A percentile compares a stretch with the other conserved stretches of the same genome.
Conservation (phyloP, 2,797 vertebrate species). For the Taenioides sp. region DNA sequence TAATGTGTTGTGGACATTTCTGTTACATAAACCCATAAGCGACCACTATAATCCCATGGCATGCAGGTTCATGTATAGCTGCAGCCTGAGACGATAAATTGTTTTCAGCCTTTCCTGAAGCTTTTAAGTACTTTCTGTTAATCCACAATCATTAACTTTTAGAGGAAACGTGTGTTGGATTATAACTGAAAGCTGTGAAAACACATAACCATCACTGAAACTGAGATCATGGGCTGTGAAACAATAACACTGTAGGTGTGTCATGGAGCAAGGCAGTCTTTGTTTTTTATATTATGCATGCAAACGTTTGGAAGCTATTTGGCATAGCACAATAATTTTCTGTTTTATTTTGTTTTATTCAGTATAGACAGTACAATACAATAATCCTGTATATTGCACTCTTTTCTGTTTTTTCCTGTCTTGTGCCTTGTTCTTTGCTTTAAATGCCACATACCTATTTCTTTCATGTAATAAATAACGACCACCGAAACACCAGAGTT, state of each 20-base stretch:
- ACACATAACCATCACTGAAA: constrained; percentile 3
- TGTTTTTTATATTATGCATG: neutral
- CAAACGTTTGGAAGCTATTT: neutral
- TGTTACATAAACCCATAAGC: constrained; percentile 52
- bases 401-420: neutral
- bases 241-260: neutral
- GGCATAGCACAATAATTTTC: neutral
- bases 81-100: constrained; percentile 23
- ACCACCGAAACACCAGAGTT: neutral
- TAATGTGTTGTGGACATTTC: constrained; percentile 26
- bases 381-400: neutral
- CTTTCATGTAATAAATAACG: neutral
- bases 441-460: neutral
- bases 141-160: constrained; percentile 40
- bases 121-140: constrained; percentile 43
- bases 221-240: constrained; percentile 2
- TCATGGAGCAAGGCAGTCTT: neutral
- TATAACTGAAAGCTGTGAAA: neutral
- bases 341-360: neutral
- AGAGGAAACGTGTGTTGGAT: constrained; percentile 16
- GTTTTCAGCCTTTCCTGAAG: constrained; percentile 39
- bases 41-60: constrained; percentile 52
- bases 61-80: constrained; percentile 18
- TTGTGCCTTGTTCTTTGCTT: neutral
- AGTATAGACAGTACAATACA: neutral